Conservation (phyloP, 1,140 invertebrate species). For the Halesus radiatus region DNA sequence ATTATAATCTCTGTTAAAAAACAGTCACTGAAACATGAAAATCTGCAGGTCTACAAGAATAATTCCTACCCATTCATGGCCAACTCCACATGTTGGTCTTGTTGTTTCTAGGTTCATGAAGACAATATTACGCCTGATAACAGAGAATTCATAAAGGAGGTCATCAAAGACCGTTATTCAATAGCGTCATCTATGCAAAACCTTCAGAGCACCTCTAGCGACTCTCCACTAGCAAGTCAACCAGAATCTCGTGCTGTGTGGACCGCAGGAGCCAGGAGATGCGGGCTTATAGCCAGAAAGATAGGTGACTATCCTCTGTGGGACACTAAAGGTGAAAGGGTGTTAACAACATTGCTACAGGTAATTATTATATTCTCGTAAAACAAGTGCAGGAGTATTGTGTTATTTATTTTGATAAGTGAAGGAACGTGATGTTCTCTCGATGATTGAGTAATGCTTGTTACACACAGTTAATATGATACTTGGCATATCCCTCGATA, state of each 20-base stretch:
- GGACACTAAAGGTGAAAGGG: slow-evolving; percentile 86
- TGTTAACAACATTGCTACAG: slow-evolving; percentile 85
- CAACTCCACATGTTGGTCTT: no score
- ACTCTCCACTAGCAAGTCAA: slow-evolving; percentile 71
- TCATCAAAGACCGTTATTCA: slow-evolving; percentile 77
- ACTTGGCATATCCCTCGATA: no score
- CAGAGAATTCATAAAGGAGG: slow-evolving; percentile 84
- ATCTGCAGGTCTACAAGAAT: no score
- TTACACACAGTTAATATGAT: no score
- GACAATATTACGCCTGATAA: slow-evolving; percentile 86
- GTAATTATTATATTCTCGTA: slow-evolving; percentile 64
- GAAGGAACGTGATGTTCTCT: no score
- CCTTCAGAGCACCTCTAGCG: slow-evolving; percentile 64
- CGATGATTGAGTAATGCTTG: no score
- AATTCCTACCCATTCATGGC: no score
- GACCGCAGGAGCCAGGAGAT: slow-evolving; percentile 75
- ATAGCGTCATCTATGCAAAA: slow-evolving; percentile 60
- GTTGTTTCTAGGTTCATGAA: slow-evolving; percentile 72
- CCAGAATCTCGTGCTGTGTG: slow-evolving; percentile 71
- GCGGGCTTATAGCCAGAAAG: slow-evolving; percentile 92
- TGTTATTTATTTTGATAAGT: no score
- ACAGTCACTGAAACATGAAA: no score
- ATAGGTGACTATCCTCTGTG: slow-evolving; percentile 95
- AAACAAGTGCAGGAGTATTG: no score
- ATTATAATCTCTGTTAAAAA: no score